These are phyloP conservation scores for Allophyes oxyacanthae DNA, from an alignment of 2,888 invertebrate species.

Conservation along the genomic window DNA sequence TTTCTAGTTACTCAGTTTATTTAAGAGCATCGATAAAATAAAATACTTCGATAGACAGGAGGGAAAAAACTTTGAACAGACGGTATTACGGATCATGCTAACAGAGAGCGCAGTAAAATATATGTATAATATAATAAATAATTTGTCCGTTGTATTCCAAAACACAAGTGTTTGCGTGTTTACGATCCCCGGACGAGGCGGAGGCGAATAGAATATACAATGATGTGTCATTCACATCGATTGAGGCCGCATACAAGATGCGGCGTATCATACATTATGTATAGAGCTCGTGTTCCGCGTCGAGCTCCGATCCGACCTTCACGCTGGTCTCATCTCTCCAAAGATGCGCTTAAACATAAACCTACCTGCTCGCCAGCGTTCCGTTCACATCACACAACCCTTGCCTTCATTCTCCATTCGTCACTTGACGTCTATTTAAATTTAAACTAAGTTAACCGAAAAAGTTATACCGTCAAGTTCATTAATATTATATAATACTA, in stretches of 20 bases:
- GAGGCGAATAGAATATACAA: constrained; percentile 87
- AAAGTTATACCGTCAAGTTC: no score
- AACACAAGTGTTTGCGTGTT: constrained; percentile 84
- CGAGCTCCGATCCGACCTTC: constrained; percentile 69
- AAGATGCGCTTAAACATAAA: constrained; percentile 39
- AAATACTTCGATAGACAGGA: neutral
- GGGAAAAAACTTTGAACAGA: constrained; percentile 1
- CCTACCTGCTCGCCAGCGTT: neutral
- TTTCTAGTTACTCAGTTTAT: constrained; percentile 11
- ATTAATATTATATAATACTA: no score
- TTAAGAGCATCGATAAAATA: constrained; percentile 5
- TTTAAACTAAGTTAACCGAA: neutral
- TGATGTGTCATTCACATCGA: constrained; percentile 87
- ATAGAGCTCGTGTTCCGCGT: constrained; percentile 76
- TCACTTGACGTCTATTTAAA: neutral
- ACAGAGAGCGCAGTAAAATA: constrained; percentile 30
- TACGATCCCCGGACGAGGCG: constrained; percentile 81
- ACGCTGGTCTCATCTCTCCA: constrained; percentile 54
- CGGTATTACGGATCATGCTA: constrained; percentile 18
- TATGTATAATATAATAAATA: no score
- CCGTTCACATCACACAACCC: neutral
- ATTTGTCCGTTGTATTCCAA: constrained; percentile 77
- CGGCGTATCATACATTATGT: constrained; percentile 81
- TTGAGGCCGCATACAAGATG: constrained; percentile 86
- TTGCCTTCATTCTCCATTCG: neutral